Evolutionary conservation across 2,888 invertebrate genomes (phyloP), one percentile per base, ranked within the genome.

Genomic region (Oscheius myriophilus): DNA sequence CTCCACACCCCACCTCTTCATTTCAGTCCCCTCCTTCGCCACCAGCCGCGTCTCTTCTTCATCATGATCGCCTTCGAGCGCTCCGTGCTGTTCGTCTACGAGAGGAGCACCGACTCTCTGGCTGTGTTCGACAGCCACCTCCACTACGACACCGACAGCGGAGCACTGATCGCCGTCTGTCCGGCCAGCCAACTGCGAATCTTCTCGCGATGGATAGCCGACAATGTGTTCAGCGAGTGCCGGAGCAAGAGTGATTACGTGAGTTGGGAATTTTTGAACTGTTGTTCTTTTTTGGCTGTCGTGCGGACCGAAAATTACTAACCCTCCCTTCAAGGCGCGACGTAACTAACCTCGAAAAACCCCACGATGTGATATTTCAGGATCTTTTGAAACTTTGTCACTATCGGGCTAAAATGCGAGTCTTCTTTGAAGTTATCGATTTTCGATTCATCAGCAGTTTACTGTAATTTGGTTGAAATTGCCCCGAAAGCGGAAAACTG

Each of bases 61-160:
- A 64, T 54, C 12, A 64, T 64, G 53, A 64, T 64, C 9, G 64
- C 64, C 42, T 54, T 39, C n/a, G 54, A 64, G 23, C 41, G 64
- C 16, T 54, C 42, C 14, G 45, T 64, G 18, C 33, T 64, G 42
- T 25, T 64, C 25, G 64, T 64, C 25, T 64, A 42, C 43, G 64
- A 64, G 11, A 53, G 64, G 2, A 11, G 41, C 21, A 25, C 18
- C 6, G 41, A 41, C 11, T 53, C 64, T n/a, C 9, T 64, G 11
- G 21, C 45, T 14, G 18, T 64, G 3, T 43, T 64, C 25, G 64
- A 64, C 45, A 54, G 39, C 12, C 64, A 64, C 53, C 23, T 43
- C 39, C 64, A 64, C 45, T n/a, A 12, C 18, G 23, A 16, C 23
- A 45, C 23, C 18, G 25, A 16, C 21, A 21, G 11, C 52, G 54